phyloP scores from a whole-genome alignment of 2,113 vertebrate species.

The Sarotherodon lohbergeri region DNA sequence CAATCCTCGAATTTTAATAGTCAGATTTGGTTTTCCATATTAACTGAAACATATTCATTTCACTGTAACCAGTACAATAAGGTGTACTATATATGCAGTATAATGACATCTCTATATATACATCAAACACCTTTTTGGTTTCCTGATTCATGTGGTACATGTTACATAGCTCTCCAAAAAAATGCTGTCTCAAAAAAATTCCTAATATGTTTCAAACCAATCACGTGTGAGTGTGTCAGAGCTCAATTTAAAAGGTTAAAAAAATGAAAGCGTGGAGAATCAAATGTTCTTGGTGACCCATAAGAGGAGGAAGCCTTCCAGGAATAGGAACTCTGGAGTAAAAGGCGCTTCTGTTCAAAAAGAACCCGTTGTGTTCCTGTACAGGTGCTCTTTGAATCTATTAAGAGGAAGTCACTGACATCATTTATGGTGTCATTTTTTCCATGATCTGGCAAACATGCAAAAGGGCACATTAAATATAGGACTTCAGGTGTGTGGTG shows the following conservation, averaged over 20 bases:
- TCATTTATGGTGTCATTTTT: neutral
- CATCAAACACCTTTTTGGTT: neutral
- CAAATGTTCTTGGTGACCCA: neutral
- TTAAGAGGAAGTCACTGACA: neutral
- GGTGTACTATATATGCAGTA: neutral
- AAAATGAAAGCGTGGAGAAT: neutral
- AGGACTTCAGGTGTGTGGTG: neutral
- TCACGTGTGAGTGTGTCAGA: neutral
- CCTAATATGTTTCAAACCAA: neutral
- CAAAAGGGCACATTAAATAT: neutral
- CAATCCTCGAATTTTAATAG: neutral
- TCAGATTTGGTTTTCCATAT: neutral
- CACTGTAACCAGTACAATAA: neutral
- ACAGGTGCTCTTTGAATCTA: neutral
- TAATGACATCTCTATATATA: neutral
- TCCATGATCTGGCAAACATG: neutral
- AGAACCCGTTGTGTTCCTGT: neutral
- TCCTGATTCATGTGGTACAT: neutral
- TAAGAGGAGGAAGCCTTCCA: neutral
- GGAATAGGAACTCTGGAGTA: neutral
- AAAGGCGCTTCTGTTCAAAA: rapidly evolving
- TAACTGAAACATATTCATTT: neutral
- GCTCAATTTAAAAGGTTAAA: neutral
- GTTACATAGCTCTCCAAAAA: neutral
- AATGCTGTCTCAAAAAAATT: neutral